phyloP scores from a whole-genome alignment of 2,113 vertebrate genomes.

The Engraulis encrasicolus region DNA sequence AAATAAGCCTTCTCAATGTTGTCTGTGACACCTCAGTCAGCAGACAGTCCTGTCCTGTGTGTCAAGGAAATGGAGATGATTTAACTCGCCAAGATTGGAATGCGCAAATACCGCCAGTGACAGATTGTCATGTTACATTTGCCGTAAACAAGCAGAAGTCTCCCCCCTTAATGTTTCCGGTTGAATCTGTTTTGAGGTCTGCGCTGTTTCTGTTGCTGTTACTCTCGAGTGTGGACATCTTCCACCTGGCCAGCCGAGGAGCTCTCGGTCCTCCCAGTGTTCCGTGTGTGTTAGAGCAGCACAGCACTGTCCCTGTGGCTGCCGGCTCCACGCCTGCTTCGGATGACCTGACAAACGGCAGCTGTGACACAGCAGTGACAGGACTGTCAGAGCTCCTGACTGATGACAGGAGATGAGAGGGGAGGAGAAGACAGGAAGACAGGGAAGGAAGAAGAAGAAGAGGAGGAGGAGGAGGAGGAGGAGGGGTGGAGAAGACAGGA shows the following conservation, averaged over 20 bases:
- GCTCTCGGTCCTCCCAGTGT: background rate
- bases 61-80: background rate
- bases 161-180: background rate
- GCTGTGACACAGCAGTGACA: conserved; percentile 62
- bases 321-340: conserved; percentile 36
- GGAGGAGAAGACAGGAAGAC: background rate
- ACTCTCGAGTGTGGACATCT: background rate
- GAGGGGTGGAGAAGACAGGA: conserved; percentile 36
- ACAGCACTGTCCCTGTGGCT: background rate
- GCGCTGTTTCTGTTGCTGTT: background rate
- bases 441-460: conserved; percentile 29
- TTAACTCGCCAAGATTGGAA: background rate
- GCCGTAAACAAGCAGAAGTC: background rate
- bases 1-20: background rate
- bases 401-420: conserved; percentile 59
- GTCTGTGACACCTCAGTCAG: background rate
- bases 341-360: conserved; percentile 61
- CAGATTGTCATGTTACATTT: conserved; percentile 11
- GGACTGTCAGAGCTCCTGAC: conserved; percentile 64
- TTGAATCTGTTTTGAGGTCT: background rate
- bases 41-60: background rate
- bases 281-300: background rate
- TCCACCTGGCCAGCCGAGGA: conserved; percentile 12
- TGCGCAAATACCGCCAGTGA: background rate
- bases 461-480: conserved; percentile 12